Base-by-base conservation (phyloP, 1,140 invertebrate species). In the Drosophila grimshawi region DNA sequence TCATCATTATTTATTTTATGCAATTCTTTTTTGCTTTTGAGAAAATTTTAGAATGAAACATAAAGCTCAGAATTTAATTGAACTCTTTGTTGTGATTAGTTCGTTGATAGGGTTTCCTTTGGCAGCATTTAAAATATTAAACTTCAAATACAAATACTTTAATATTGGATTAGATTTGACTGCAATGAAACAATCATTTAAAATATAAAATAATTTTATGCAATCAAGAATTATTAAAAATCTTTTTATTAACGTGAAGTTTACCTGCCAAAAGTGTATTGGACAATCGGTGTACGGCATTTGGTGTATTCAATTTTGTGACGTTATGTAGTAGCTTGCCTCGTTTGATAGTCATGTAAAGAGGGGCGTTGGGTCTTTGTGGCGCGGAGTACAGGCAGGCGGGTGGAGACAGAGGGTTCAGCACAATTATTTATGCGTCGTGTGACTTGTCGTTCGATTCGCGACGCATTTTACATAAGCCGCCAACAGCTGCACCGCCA, bases 401-500 rank as follows among this genome's bases (percentile, higher is more conserved):
- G 11, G 35, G 46, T 2, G 10, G 3, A 32, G 30, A 5, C 51
- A 27, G 57, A 8, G 27, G 29, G 55, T 55, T 41, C 11, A 37
- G 63, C 45, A 41, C 39, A 68, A 82, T 82, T 80, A 76, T 69
- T 70, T 70, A 85, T 80, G 81, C 81, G 60, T 64, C 52, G 41
- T 70, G 49, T 69, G 68, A 77, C 77, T 82, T 83, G 73, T 77
- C 61, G 71, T 66, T 65, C 37, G 65, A 73, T 67, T 67, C 57
- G 51, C 37, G 45, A 41, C 51, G 39, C 49, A 61, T 46, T 79
- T 80, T 73, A 66, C 65, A 80, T 73, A 76, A 78, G 55, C 69
- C 75, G 60, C 51, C 62, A 73, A 62, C 67, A 72, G 63, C 43
- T 52, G 33, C n/a, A 2, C 4, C 3, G 30, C 35, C 37, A 32